Conservation (phyloP, 2,113 vertebrate species). For the Microcebus griseorufus region DNA sequence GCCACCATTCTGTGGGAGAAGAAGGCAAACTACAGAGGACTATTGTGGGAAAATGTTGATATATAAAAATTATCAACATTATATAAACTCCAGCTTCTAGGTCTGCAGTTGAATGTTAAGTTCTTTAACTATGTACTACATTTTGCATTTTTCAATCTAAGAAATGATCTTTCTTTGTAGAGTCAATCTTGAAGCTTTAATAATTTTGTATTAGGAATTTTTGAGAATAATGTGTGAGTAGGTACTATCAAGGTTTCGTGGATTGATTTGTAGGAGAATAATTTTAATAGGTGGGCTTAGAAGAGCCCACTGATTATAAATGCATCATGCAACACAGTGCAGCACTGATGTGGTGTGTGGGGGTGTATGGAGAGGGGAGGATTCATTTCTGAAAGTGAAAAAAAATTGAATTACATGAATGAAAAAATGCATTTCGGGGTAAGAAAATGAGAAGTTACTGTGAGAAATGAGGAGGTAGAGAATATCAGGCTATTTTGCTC, state of each 20-base stretch:
- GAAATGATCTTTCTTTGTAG: neutral
- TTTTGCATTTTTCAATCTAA: neutral
- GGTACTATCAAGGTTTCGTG: neutral
- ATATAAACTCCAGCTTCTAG: neutral
- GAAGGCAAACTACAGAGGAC: neutral
- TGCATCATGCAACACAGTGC: neutral
- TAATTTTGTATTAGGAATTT: neutral
- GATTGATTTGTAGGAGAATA: neutral
- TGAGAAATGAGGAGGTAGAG: neutral
- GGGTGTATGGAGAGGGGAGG: too few species aligned
- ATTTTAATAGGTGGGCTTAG: neutral
- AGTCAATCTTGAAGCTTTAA: neutral
- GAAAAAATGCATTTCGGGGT: neutral
- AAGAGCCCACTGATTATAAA: neutral
- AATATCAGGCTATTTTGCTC: neutral
- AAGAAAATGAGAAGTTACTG: neutral
- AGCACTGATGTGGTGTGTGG: fast-evolving
- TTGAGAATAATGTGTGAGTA: neutral
- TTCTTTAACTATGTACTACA: neutral
- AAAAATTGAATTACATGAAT: neutral
- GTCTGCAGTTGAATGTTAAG: neutral
- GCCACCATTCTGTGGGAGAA: neutral
- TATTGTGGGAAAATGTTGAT: neutral
- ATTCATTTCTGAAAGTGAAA: neutral
- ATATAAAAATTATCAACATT: neutral